These are phyloP conservation scores for Amphipyra tragopoginis DNA, from an alignment of 2,888 invertebrate genomes.

Conservation along the genomic window DNA sequence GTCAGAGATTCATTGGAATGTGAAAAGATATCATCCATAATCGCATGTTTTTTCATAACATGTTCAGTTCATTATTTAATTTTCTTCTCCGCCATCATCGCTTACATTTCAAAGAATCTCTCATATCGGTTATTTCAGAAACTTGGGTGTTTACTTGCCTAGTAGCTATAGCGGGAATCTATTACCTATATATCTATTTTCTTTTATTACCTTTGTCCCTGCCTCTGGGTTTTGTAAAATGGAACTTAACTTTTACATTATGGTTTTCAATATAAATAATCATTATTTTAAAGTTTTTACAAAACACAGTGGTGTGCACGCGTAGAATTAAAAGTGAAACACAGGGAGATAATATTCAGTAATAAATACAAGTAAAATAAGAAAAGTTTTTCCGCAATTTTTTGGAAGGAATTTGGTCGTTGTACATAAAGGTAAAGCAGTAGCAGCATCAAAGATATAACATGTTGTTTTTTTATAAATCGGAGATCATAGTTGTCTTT, in stretches of 20 bases:
- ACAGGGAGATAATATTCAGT: constrained; percentile 71
- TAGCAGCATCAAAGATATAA: too few species aligned
- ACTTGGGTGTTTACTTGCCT: constrained; percentile 86
- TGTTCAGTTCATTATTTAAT: constrained; percentile 31
- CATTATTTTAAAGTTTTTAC: constrained; percentile 59
- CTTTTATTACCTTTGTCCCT: constrained; percentile 80
- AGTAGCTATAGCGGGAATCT: constrained; percentile 89
- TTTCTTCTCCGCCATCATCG: constrained; percentile 37
- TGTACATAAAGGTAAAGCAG: too few species aligned
- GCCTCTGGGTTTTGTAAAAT: constrained; percentile 81
- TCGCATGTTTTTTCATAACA: constrained; percentile 42
- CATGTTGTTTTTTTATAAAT: too few species aligned
- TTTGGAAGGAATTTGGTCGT: constrained; percentile 3
- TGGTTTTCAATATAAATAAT: constrained; percentile 4
- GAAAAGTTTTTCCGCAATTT: constrained; percentile 46
- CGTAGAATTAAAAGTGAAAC: constrained; percentile 79
- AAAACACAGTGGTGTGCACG: constrained; percentile 85
- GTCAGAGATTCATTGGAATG: constrained; percentile 87
- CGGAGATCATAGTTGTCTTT: too few species aligned
- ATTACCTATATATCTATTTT: constrained; percentile 75
- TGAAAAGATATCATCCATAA: constrained; percentile 43
- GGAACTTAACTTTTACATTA: constrained; percentile 1
- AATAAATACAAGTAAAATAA: constrained; percentile 36
- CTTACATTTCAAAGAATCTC: constrained; percentile 86
- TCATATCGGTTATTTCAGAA: constrained; percentile 63